Percentiles rank a stretch among this genome's conserved stretches.
Evolutionary conservation across 2,888 invertebrate genomes (phyloP).

Genomic region (Opisthograptis luteolata): DNA sequence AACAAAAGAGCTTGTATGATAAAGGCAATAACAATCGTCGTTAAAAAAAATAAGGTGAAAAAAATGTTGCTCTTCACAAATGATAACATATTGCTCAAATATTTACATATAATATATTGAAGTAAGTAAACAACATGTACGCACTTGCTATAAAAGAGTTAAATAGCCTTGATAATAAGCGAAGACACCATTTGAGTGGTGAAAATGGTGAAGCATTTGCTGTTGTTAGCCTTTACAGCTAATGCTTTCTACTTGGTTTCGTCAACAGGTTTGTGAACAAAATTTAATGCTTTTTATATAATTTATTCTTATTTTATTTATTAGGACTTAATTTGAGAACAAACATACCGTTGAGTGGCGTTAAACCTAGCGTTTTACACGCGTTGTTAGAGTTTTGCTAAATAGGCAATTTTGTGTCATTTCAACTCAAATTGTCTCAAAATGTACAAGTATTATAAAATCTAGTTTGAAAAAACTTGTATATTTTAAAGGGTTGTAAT

Average conservation of each 20-base stretch:
- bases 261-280: slow-evolving; percentile 39
- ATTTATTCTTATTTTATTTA: too few species aligned
- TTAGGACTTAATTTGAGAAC: too few species aligned
- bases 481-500: too few species aligned
- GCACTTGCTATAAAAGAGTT: slow-evolving; percentile 51
- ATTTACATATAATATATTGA: slow-evolving; percentile 38
- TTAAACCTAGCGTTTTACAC: too few species aligned
- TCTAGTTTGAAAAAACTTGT: too few species aligned
- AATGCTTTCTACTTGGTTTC: slow-evolving; percentile 33
- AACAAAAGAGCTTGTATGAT: not conserved
- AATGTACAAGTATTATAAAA: too few species aligned
- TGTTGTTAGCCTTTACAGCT: slow-evolving; percentile 44
- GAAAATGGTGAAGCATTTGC: slow-evolving; percentile 51
- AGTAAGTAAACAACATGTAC: slow-evolving; percentile 51
- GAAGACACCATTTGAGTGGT: slow-evolving; percentile 34
- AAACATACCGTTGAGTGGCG: too few species aligned
- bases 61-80: not conserved
- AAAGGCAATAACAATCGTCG: not conserved
- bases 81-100: not conserved
- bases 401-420: too few species aligned
- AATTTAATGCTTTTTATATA: not conserved
- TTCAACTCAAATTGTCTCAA: too few species aligned
- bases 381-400: too few species aligned
- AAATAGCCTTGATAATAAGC: slow-evolving; percentile 38
- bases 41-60: slow-evolving; percentile 5